Evolutionary conservation across 2,797 vertebrate genomes (phyloP).

Genomic region (Xenopus petersii): DNA sequence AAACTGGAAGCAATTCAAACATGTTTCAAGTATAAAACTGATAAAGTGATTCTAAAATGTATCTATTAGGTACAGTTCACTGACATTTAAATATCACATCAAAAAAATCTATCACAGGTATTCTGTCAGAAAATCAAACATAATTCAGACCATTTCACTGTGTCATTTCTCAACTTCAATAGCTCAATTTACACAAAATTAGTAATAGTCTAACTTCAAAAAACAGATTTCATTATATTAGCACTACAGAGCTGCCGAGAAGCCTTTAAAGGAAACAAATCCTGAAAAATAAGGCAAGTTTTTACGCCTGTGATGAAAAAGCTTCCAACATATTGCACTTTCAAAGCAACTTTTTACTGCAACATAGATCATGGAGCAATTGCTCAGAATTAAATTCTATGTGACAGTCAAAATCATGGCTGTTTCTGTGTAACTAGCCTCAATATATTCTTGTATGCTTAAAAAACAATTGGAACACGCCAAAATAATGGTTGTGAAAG

Average conservation of each 20-base stretch:
- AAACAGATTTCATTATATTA: not conserved
- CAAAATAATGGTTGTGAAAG: too few species aligned
- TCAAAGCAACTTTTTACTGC: too few species aligned
- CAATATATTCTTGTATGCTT: too few species aligned
- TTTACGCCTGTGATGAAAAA: too few species aligned
- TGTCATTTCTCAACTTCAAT: constrained; percentile 13
- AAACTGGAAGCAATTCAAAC: constrained; percentile 4
- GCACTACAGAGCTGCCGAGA: not conserved
- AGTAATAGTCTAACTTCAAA: constrained; percentile 8
- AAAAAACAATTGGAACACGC: too few species aligned
- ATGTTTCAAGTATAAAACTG: constrained; percentile 31
- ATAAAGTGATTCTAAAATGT: constrained; percentile 9
- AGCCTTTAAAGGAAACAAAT: not conserved
- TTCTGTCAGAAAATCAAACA: constrained; percentile 25
- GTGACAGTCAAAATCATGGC: too few species aligned
- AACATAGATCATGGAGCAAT: too few species aligned
- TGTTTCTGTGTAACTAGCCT: too few species aligned
- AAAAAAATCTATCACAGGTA: constrained; percentile 1
- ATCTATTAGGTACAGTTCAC: constrained; percentile 9
- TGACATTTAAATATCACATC: constrained; percentile 30
- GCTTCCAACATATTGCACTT: too few species aligned
- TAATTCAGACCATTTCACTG: constrained; percentile 17
- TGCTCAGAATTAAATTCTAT: too few species aligned
- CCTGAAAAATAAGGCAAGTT: not conserved
- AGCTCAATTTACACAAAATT: constrained; percentile 22